Evolutionary conservation across 2,888 invertebrate species (phyloP), one percentile per base, ranked within the genome.

Genomic region (Eulithis prunata): DNA sequence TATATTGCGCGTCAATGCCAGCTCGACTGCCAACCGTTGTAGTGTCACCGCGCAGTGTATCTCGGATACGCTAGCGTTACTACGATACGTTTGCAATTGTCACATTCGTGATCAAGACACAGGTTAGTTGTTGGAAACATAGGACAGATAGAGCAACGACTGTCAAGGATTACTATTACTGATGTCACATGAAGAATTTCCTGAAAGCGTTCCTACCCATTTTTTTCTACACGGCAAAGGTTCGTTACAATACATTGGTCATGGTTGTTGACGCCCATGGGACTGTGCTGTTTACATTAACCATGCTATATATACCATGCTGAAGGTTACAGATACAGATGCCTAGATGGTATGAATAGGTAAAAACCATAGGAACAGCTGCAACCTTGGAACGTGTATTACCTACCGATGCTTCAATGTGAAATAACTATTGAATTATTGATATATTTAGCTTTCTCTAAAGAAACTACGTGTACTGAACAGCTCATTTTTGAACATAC

Each of bases 221-320:
- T 12, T 58, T 57, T 45, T 51, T 49, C 13, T 28, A 56, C 11
- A 12, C 28, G 11, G 12, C 4, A 14, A 52, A n/a, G 28, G 36
- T 13, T 53, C 36, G 38, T 65, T 38, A 53, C 57, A 56, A 21
- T 14, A 51, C n/a, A 57, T 55, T 62, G 53, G 61, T 62, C 57
- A 66, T 38, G 57, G 66, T 53, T 61, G 54, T 14, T 47, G 43
- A 57, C 65, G 21, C 21, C 62, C 57, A 54, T 54, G 66, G 66
- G 61, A 53, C 54, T 3, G 47, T 8, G 7, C 21, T 51, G 62
- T 66, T 57, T 62, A 57, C 66, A 62, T 62, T 55, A 57, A 62
- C 57, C 49, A 51, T n/a, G n/a, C n/a, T n/a, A n/a, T n/a, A n/a
- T 21, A 21, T 56, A 49, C 46, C 14, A 41, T 45, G n/a, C n/a